Evolutionary conservation across 2,888 invertebrate species (phyloP).

Genomic region (Linnaemya vulpina): DNA sequence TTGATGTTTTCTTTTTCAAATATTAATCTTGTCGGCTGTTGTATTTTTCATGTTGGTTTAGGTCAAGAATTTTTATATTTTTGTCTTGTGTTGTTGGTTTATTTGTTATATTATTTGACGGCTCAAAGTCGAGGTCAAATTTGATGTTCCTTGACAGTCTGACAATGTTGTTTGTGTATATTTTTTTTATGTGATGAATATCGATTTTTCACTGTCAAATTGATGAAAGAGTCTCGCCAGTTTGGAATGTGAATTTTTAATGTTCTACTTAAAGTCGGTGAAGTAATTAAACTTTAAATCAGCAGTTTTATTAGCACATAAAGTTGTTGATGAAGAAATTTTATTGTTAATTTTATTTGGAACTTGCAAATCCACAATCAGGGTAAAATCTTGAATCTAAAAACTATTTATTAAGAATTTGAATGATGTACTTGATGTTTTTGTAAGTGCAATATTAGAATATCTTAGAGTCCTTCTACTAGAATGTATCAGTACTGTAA

Average conservation of each 20-base stretch:
- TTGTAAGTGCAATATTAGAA: no score
- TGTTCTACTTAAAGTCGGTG: no score
- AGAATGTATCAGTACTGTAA: no score
- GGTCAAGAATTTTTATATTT: slow-evolving; percentile 79
- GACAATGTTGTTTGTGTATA: not conserved
- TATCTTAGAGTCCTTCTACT: no score
- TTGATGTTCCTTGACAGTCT: slow-evolving; percentile 71
- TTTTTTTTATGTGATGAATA: slow-evolving; percentile 33
- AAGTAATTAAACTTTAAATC: no score
- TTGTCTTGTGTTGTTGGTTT: slow-evolving; percentile 74
- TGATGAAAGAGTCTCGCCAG: slow-evolving; percentile 41
- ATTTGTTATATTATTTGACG: slow-evolving; percentile 80
- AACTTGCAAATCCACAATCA: no score
- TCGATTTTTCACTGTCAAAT: slow-evolving; percentile 67
- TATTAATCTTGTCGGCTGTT: slow-evolving; percentile 45
- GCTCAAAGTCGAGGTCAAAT: slow-evolving; percentile 82
- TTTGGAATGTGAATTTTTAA: not conserved
- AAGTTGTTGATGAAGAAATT: no score
- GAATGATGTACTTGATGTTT: no score
- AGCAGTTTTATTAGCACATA: no score
- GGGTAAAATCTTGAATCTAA: no score
- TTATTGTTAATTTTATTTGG: no score
- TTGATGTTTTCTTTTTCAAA: slow-evolving; percentile 67
- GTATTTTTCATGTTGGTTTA: slow-evolving; percentile 77
- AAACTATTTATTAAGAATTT: no score